phyloP scores from a whole-genome alignment of 2,113 vertebrate genomes.

The Crocuta crocuta region DNA sequence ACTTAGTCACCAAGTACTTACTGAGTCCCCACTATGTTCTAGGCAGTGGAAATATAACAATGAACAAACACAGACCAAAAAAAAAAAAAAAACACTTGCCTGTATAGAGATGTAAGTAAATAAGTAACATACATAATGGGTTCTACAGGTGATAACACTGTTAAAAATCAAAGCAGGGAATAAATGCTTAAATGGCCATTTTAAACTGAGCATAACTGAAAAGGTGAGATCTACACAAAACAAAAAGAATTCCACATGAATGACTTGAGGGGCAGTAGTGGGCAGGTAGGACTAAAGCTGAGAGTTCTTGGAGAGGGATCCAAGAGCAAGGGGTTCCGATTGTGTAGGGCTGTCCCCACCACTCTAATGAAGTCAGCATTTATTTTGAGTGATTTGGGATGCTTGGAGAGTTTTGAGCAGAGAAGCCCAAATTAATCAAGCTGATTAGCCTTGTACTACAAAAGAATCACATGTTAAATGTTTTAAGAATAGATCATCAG shows the following conservation, averaged over 20 bases:
- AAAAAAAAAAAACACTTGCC: neutral
- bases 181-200: neutral
- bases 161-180: neutral
- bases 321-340: neutral
- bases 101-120: neutral
- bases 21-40: neutral
- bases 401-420: neutral
- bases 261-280: neutral
- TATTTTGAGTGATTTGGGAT: neutral
- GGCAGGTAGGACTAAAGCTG: neutral
- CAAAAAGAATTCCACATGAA: neutral
- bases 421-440: neutral
- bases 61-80: neutral
- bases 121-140: neutral
- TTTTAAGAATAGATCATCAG: neutral
- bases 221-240: neutral
- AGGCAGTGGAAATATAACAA: neutral
- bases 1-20: neutral
- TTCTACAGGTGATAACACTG: neutral
- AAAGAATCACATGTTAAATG: neutral
- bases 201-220: neutral
- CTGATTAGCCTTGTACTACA: neutral
- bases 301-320: neutral
- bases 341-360: neutral
- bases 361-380: neutral